Conservation (phyloP, 1,140 invertebrate genomes). For the Aplysia californica region DNA sequence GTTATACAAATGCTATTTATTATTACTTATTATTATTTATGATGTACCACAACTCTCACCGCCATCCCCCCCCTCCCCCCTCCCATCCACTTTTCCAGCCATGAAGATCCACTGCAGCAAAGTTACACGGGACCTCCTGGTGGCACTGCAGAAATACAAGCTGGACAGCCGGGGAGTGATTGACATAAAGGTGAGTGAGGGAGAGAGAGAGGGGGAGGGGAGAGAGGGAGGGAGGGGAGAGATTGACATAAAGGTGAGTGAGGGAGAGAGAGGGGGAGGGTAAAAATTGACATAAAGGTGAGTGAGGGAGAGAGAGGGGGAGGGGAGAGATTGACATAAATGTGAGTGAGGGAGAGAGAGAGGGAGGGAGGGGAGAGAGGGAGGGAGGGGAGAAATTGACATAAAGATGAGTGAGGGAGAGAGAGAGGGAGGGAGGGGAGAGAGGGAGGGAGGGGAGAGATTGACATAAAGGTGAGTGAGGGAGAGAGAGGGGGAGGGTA, state of each 20-base stretch:
- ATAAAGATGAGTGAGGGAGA: not conserved
- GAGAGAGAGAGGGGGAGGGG: not conserved
- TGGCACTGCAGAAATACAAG: not conserved
- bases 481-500: no score
- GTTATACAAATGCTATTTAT: no score
- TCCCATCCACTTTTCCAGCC: not conserved
- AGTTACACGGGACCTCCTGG: not conserved
- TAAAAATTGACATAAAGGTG: not conserved
- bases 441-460: no score
- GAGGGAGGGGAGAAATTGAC: not conserved
- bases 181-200: conserved; percentile 16
- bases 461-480: no score
- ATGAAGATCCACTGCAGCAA: conserved; percentile 25
- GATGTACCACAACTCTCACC: no score
- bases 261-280: not conserved
- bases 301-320: conserved; percentile 4
- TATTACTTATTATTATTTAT: no score
- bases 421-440: not conserved
- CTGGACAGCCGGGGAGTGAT: conserved; percentile 1
- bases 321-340: no score
- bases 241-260: conserved; percentile 18
- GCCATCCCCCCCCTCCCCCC: not conserved
- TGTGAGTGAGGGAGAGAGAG: not conserved
- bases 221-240: not conserved
- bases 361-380: conserved; percentile 3